phyloP scores from a whole-genome alignment of 2,888 invertebrate genomes.

The Suillia variegata region DNA sequence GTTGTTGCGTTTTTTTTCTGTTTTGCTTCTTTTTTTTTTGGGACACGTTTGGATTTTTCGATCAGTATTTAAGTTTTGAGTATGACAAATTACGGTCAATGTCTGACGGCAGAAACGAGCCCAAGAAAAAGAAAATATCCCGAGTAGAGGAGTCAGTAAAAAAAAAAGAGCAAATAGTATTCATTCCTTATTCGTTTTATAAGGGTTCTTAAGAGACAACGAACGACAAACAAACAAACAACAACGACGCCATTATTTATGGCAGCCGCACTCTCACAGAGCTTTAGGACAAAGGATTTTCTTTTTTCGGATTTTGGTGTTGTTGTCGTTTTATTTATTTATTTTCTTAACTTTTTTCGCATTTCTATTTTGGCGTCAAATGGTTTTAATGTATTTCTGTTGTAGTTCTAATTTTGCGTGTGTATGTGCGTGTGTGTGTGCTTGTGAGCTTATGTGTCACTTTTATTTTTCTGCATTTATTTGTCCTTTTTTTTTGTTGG shows the following conservation, averaged over 20 bases:
- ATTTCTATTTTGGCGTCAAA: background rate
- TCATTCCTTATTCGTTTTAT: background rate
- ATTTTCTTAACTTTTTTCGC: background rate
- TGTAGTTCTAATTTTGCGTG: background rate
- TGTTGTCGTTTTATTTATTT: background rate
- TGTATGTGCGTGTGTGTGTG: background rate
- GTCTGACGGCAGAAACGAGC: background rate
- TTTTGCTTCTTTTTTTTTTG: background rate
- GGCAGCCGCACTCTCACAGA: background rate
- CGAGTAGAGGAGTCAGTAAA: background rate
- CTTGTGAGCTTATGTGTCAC: background rate
- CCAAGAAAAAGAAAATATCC: background rate
- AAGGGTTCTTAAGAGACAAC: background rate
- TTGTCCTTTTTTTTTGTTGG: background rate
- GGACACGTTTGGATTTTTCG: background rate
- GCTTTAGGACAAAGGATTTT: background rate
- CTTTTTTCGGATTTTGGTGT: background rate
- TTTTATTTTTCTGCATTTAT: background rate
- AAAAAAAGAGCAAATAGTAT: background rate
- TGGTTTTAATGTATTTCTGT: slow-evolving; percentile 4
- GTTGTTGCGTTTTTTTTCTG: background rate
- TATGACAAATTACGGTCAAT: slow-evolving; percentile 21
- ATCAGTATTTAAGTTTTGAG: slow-evolving; percentile 10
- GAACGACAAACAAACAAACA: too few relatives aligned
- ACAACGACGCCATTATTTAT: slow-evolving; percentile 2